These are phyloP conservation scores for Ageneiosus marmoratus DNA, from an alignment of 2,113 vertebrate species.

Conservation along the genomic window DNA sequence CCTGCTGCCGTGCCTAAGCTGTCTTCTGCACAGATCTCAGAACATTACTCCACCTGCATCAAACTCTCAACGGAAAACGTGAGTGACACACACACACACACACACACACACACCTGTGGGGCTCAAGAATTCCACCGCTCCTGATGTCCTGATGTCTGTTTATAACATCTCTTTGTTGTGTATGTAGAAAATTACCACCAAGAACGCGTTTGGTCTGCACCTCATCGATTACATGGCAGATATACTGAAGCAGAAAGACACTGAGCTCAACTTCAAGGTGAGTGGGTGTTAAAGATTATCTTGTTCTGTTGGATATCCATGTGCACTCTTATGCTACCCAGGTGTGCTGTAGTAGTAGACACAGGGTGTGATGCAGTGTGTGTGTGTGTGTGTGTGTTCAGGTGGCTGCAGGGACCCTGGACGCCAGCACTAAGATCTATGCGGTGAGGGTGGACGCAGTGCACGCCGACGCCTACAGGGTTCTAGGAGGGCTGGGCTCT, in stretches of 20 bases:
- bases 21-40: conserved; percentile 86
- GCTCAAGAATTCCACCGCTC: neutral
- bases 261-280: conserved; percentile 91
- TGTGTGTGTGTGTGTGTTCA: conserved; percentile 54
- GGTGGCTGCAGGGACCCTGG: conserved; percentile 90
- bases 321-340: neutral
- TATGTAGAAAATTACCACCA: conserved; percentile 93
- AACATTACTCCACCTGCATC: conserved; percentile 95
- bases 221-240: conserved; percentile 94
- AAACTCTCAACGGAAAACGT: conserved; percentile 93
- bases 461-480: conserved; percentile 86
- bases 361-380: neutral
- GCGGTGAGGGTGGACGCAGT: conserved; percentile 88
- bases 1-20: conserved; percentile 77
- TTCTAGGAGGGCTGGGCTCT: conserved; percentile 85
- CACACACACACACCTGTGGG: too few relatives aligned
- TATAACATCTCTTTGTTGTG: neutral
- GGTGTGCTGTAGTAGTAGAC: neutral
- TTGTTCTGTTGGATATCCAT: neutral
- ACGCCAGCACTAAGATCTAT: conserved; percentile 96
- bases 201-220: conserved; percentile 93
- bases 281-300: conserved; percentile 15
- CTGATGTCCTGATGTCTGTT: too few relatives aligned
- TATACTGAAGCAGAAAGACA: conserved; percentile 88
- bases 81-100: conserved; percentile 62